Base-by-base conservation (phyloP, 1,140 invertebrate genomes). In the Trichonephila clavata region DNA sequence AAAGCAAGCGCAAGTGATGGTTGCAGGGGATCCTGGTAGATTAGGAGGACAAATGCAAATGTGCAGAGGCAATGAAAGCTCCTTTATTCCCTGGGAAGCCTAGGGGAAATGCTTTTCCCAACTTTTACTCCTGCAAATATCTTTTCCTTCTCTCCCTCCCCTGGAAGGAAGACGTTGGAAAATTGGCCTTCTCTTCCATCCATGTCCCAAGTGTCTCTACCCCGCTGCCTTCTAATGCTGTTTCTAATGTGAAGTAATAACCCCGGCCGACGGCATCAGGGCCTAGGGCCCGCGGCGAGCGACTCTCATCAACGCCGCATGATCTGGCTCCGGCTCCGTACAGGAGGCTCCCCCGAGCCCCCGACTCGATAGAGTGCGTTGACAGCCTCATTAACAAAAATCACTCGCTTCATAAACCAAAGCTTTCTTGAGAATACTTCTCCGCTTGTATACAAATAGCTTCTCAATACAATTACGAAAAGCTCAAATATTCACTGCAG, bases 381-480 rank as follows among this genome's bases (percentile, higher is more conserved):
- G 93, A 94, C 93, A 94, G 87, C 86, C 86, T 94, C 93, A 94
- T 94, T 94, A 94, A 94, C 93, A 94, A 94, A 90, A 94, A 94
- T 94, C 93, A 94, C 81, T 90, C 86, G 86, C 83, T 86, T 94
- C 86, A 94, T 94, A 94, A 94, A 94, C 86, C 87, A 86, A 63
- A 84, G 93, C 71, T 68, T 83, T 65, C 93, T 94, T 60, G 84
- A 93, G 92, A 93, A 93, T 87, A 61, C 86, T 81, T 39, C 86
- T 81, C 59, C 89, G 63, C 91, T 86, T 92, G 92, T 88, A 88
- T 93, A 93, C 92, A 88, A 93, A 93, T 93, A 93, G 92, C 86
- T 88, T 87, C 92, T 88, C 92, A 88, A 93, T 93, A 93, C 92
- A 93, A 93, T 93, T 93, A 93, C 92, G 68, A 90, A 92, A 92